Evolutionary conservation across 1,140 invertebrate genomes (phyloP), one percentile per base, ranked within the genome.

Genomic region (Colletes gigas): DNA sequence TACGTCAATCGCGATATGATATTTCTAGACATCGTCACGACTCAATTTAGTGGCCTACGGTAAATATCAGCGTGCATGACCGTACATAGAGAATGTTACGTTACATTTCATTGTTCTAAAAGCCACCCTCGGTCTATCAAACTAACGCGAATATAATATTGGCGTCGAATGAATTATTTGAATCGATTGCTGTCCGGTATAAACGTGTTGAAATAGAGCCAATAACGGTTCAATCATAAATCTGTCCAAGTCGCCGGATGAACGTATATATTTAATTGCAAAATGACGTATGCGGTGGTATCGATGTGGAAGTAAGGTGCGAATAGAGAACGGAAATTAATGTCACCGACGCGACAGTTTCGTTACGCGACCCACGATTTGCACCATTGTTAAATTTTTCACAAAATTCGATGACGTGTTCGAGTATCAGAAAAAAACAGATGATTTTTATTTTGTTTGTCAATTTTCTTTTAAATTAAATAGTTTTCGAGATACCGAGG

Each of bases 71-170:
- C 14, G 57, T 14, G 14, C 17, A 7, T 21, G 57, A 59, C 57
- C 3, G 57, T 14, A 4, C n/a, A n/a, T 21, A 6, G 57, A 21
- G 9, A 21, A 59, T 21, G n/a, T 59, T 59, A 59, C 57, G 57
- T 59, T 19, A n/a, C 57, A 59, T 21, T 19, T 59, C 57, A 59
- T 59, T n/a, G 57, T 59, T 59, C 57, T 21, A 21, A 59, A 21
- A 21, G 6, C 57, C n/a, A 19, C 19, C 14, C 7, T 9, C 8
- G 57, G 6, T 8, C 57, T 5, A 21, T 19, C 57, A 21, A 59
- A n/a, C n/a, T 59, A 19, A 57, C 54, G 54, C 54, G 15, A 57
- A 57, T 57, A n/a, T 57, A 57, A 57, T 57, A 57, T 57, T 57
- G 3, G 7, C n/a, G 54, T 57, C 7, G 54, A 57, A n/a, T 57